These are phyloP conservation scores for Pseudochirops cupreus DNA, from an alignment of 2,797 vertebrate genomes.

Conservation along the genomic window DNA sequence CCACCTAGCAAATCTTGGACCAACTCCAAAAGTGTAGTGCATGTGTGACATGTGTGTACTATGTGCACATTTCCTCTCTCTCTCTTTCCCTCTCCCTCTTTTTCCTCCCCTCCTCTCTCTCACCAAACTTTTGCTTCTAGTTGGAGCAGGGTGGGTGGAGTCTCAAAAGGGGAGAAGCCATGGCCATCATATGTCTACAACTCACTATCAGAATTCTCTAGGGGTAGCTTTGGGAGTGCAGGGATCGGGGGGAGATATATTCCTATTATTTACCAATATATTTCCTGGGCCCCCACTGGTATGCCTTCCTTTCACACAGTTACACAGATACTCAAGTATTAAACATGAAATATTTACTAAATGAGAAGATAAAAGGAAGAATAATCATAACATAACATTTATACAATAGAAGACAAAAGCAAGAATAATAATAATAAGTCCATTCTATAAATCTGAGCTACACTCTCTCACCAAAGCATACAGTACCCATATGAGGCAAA, in stretches of 20 bases:
- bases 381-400: not conserved
- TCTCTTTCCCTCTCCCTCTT: too few species aligned
- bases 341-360: not conserved
- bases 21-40: not conserved
- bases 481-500: not conserved
- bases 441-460: not conserved
- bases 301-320: not conserved
- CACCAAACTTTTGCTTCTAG: not conserved
- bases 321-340: not conserved
- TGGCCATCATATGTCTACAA: not conserved
- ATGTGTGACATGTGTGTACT: not conserved
- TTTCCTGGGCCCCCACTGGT: not conserved
- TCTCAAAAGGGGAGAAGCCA: not conserved
- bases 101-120: too few species aligned
- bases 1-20: not conserved
- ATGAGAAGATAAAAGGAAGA: not conserved
- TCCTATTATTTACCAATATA: not conserved
- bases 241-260: too few species aligned
- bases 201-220: not conserved
- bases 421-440: not conserved
- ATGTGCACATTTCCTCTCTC: not conserved
- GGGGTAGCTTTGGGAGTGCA: not conserved
- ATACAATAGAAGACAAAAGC: not conserved
- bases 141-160: not conserved
- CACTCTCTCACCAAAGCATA: not conserved